Conservation (phyloP, 2,797 vertebrate genomes). For the Perdix hodgsoniae region DNA sequence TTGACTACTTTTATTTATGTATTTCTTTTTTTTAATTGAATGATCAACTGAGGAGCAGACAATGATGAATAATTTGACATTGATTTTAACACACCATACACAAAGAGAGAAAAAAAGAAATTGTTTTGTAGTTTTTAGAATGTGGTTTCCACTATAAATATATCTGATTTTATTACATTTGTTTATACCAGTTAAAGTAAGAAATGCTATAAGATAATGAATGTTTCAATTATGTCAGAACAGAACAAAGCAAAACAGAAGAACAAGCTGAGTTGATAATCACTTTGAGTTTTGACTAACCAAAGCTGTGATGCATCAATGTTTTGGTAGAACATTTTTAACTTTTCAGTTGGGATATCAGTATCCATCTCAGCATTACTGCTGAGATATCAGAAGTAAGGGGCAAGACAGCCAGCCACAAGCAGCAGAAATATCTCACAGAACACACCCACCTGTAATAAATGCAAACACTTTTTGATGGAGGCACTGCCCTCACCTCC, state of each 20-base stretch:
- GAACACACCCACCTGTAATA: background rate
- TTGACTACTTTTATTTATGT: background rate
- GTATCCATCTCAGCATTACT: background rate
- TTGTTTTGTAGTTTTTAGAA: background rate
- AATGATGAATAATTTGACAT: background rate
- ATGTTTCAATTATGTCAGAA: background rate
- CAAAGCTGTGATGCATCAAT: background rate
- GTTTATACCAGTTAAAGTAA: background rate
- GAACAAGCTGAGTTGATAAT: background rate
- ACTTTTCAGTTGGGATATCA: background rate
- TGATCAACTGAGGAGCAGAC: background rate
- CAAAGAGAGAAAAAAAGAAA: accelerated
- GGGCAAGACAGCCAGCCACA: background rate
- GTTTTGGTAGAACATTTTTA: background rate
- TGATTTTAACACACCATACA: background rate
- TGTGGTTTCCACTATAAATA: background rate
- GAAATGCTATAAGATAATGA: background rate
- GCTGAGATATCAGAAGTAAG: background rate
- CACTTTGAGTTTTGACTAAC: background rate
- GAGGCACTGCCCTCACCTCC: background rate
- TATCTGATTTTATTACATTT: background rate
- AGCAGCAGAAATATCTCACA: background rate
- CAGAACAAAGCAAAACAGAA: background rate
- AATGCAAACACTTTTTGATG: background rate
- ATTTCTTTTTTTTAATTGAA: background rate